Evolutionary conservation across 2,797 vertebrate genomes (phyloP), one percentile per base, ranked within the genome.

Genomic region (Anisognathus igniventris): DNA sequence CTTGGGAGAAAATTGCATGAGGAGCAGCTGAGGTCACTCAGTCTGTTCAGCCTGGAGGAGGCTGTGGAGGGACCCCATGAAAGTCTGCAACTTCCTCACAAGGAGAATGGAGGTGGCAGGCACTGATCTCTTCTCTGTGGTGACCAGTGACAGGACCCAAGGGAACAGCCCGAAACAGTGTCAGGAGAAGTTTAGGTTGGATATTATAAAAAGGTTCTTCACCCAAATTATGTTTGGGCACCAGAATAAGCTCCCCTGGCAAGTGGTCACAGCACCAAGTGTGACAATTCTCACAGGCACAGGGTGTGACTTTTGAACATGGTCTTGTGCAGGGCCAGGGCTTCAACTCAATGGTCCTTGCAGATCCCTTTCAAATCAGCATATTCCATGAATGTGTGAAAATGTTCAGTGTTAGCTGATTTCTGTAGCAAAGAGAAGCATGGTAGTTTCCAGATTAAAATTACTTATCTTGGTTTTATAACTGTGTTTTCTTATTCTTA

Each of bases 201-300:
- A 19, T 51, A n/a, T 67, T 20, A n/a, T 12, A 17, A 37, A 28
- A 75, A 37, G 1, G 3, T 60, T 67, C 23, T 67, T 67, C 27
- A 23, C 10, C 12, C 10, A 20, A 4, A 51, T 2, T 1, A 2
- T n/a, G 10, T 3, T n/a, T 24, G 12, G 28, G 8, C 12, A n/a
- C 23, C 37, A 24, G 45, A 45, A 45, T 10, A 60, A 12, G 10
- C 8, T 6, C 6, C n/a, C n/a, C 82, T 7, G 20, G 28, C 23
- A 45, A 28, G 8, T 33, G n/a, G 37, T 31, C 45, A n/a, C 19
- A 28, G 28, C 10, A 51, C n/a, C 12, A 58, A 64, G 45, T 4
- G 1, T 44, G 45, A 24, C 19, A 44, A 20, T 13, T 4, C 6
- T 66, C 27, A 16, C 27, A 19, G 37, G 37, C 8, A 23, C 23